Evolutionary conservation across 2,888 invertebrate genomes (phyloP), one percentile per base, ranked within the genome.

Genomic region (Spodoptera exigua): DNA sequence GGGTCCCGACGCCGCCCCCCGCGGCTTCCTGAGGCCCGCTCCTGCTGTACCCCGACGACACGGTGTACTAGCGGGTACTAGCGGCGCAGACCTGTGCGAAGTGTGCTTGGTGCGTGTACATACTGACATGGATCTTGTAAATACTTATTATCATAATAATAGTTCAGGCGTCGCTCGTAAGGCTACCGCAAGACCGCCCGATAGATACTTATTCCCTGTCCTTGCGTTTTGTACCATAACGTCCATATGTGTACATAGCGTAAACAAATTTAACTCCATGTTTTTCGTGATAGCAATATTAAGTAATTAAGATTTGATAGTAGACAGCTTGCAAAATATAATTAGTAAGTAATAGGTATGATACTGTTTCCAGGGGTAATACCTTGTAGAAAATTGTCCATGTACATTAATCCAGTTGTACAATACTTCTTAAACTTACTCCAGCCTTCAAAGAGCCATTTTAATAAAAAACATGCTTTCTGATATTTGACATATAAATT

Each of bases 1-100:
- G 49, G 36, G 41, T 21, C 2, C 32, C 53, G 27, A 48, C 40
- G 2, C 58, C 58, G 41, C 66, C 75, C 62, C 77, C 79, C 70
- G 67, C 47, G 41, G 57, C 64, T 64, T 95, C 96, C 85, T 84
- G 84, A 85, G 95, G 95, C 95, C 90, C 77, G 76, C 80, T 81
- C 62, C 78, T 84, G 75, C 91, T 92, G 48, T 92, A 89, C 85
- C 89, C 84, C 69, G 93, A 93, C 84, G 89, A 89, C 84, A 89
- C 89, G 68, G 83, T 93, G 61, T 93, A 93, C 87, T 93, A 90
- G 84, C 76, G 77, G 67, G 48, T 64, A 27, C 27, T 27, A 27
- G 66, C 70, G 65, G 69, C 59, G 62, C 53, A 45, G 54, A n/a
- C n/a, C 14, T 21, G 16, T 45, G 41, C 10, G 14, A 13, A 17